phyloP scores from a whole-genome alignment of 2,888 invertebrate species.

The Coelinius sp. region DNA sequence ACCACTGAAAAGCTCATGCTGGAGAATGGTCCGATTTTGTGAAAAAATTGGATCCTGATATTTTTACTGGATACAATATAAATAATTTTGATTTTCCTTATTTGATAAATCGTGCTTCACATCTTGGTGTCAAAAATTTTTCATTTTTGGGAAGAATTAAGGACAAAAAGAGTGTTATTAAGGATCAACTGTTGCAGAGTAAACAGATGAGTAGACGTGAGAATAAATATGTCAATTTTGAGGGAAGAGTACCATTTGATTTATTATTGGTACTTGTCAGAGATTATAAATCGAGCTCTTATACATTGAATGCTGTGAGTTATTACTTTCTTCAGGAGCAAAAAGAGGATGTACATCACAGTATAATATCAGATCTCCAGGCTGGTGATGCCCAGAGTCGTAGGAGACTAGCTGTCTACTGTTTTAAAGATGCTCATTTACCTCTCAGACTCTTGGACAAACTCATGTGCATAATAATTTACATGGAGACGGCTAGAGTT shows the following conservation, averaged over 20 bases:
- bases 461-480: slow-evolving; percentile 98
- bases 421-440: slow-evolving; percentile 97
- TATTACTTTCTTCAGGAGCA: slow-evolving; percentile 99
- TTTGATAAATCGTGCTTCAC: slow-evolving; percentile 91
- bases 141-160: slow-evolving; percentile 90
- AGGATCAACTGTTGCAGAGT: slow-evolving; percentile 91
- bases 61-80: slow-evolving; percentile 99
- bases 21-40: slow-evolving; percentile 95
- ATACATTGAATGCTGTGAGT: slow-evolving; percentile 97
- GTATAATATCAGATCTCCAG: slow-evolving; percentile 97
- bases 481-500: slow-evolving; percentile 99
- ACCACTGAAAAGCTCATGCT: slow-evolving; percentile 81
- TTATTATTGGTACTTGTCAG: slow-evolving; percentile 89
- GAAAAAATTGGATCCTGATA: slow-evolving; percentile 95
- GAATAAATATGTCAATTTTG: slow-evolving; percentile 96
- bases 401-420: slow-evolving; percentile 95
- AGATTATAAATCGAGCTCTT: slow-evolving; percentile 97
- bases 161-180: slow-evolving; percentile 85
- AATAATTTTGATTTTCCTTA: slow-evolving; percentile 99
- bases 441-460: slow-evolving; percentile 95
- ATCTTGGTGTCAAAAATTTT: slow-evolving; percentile 86
- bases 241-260: slow-evolving; percentile 97
- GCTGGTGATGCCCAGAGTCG: slow-evolving; percentile 94
- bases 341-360: slow-evolving; percentile 99
- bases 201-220: slow-evolving; percentile 98